Base-by-base conservation (phyloP, 2,888 invertebrate genomes). In the Drosophila putrida region DNA sequence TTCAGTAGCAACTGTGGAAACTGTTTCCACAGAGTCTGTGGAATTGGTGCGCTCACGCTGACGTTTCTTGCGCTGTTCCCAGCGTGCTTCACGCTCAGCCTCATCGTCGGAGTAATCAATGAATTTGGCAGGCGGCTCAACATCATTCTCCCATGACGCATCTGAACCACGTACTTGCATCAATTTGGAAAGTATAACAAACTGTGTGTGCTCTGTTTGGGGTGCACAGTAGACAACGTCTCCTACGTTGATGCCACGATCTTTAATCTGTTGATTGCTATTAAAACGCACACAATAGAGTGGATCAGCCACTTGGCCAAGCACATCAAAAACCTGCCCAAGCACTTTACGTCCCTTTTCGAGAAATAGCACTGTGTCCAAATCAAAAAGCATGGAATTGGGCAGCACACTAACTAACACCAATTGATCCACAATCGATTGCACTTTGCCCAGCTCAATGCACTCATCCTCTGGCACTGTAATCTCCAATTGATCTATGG, bases 241-340 rank as follows among this genome's bases (percentile, higher is more conserved):
- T 51, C 96, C 97, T 51, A 94, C 91, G 78, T 93, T 90, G 2
- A 97, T 94, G 50, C 95, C 95, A 71, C 94, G 94, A 46, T 94
- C 94, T 49, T 94, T 91, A 55, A 97, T 96, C 90, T 98, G 97
- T 57, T 96, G 94, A 10, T 92, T 91, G 0, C 95, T 95, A 93
- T 98, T 98, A 92, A 98, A 98, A 4, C 98, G 94, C n/a, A 99
- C 95, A 78, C 96, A 96, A 92, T 99, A 99, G 78, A 96, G 94
- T 0, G 99, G 98, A 81, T 96, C 95, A 0, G 94, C 93, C 0
- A 98, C 96, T 53, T 95, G 96, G 11, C 99, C 98, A 90, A 98
- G 95, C 0, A 98, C 97, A 93, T 99, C 99, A 92, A 97, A 98
- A 51, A 98, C 95, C 91, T 95, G 95, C 0, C 91, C 91, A 4